Evolutionary conservation across 1,140 invertebrate genomes (phyloP).

Genomic region (Drosophila carrolli): DNA sequence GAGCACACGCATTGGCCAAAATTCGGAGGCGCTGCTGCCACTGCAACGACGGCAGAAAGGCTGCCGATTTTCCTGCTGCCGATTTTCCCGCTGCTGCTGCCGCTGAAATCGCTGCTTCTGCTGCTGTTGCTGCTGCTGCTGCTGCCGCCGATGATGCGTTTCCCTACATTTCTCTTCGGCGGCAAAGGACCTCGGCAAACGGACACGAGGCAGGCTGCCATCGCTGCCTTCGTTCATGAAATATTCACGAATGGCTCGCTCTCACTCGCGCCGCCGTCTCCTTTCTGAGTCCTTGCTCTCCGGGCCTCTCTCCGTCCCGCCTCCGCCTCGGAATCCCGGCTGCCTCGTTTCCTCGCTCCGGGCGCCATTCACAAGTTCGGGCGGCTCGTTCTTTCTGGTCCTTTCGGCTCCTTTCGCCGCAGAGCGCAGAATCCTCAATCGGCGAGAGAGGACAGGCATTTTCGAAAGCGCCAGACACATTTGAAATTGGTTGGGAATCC

Average conservation of each 20-base stretch:
- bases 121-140: slow-evolving; percentile 17
- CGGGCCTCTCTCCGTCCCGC: slow-evolving; percentile 35
- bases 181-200: slow-evolving; percentile 2
- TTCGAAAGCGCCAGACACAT: slow-evolving; percentile 28
- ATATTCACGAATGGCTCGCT: slow-evolving; percentile 82
- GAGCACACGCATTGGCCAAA: slow-evolving; percentile 81
- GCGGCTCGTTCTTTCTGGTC: slow-evolving; percentile 30
- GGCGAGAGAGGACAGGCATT: slow-evolving; percentile 21
- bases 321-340: slow-evolving; percentile 15
- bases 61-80: slow-evolving; percentile 45
- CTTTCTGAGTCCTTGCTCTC: slow-evolving; percentile 33
- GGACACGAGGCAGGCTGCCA: slow-evolving; percentile 58
- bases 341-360: slow-evolving; percentile 50
- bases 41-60: slow-evolving; percentile 55
- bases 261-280: slow-evolving; percentile 68
- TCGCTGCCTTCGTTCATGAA: slow-evolving; percentile 70
- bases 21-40: slow-evolving; percentile 61
- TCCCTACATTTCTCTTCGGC: slow-evolving; percentile 75
- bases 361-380: slow-evolving; percentile 47
- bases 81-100: slow-evolving; percentile 33
- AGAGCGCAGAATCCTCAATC: slow-evolving; percentile 64
- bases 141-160: slow-evolving; percentile 51
- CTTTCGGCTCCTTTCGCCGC: slow-evolving; percentile 41
- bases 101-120: slow-evolving; percentile 11
- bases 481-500: slow-evolving; percentile 40